These are phyloP conservation scores for Phengaris arion DNA, from an alignment of 2,888 invertebrate species.

Conservation along the genomic window DNA sequence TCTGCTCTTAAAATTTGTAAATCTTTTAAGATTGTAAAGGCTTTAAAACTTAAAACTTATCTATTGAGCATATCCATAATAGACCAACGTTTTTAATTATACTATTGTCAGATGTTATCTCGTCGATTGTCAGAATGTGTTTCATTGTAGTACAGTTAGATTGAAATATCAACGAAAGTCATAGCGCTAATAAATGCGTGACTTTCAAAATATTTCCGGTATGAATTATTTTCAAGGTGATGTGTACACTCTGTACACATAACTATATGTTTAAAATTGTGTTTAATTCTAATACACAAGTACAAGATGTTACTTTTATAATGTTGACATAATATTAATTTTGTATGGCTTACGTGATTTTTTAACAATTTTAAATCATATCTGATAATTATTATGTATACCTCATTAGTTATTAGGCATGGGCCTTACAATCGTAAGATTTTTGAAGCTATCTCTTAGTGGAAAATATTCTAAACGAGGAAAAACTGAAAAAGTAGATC, in stretches of 20 bases:
- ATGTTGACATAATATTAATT: background rate
- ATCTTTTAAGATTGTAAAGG: conserved; percentile 1
- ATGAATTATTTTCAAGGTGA: conserved; percentile 35
- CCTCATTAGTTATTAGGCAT: too few relatives aligned
- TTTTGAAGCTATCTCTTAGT: background rate
- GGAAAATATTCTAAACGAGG: background rate
- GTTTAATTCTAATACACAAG: background rate
- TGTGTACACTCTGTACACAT: conserved; percentile 9
- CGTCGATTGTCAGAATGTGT: conserved; percentile 28
- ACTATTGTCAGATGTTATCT: conserved; percentile 6
- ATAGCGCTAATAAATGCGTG: conserved; percentile 30
- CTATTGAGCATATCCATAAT: conserved; percentile 13
- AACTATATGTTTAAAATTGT: background rate
- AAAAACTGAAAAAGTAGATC: background rate
- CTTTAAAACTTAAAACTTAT: background rate
- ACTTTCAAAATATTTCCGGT: conserved; percentile 36
- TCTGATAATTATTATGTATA: too few relatives aligned
- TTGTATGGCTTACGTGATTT: background rate
- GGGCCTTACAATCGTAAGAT: too few relatives aligned
- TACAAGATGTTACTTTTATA: conserved; percentile 13
- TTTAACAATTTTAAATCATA: too few relatives aligned
- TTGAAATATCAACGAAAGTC: conserved; percentile 33
- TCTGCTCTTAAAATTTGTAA: background rate
- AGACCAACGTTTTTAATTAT: conserved; percentile 10
- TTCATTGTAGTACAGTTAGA: conserved; percentile 30